Evolutionary conservation across 2,797 vertebrate species (phyloP).

Genomic region (Paramormyrops hopkinsi): DNA sequence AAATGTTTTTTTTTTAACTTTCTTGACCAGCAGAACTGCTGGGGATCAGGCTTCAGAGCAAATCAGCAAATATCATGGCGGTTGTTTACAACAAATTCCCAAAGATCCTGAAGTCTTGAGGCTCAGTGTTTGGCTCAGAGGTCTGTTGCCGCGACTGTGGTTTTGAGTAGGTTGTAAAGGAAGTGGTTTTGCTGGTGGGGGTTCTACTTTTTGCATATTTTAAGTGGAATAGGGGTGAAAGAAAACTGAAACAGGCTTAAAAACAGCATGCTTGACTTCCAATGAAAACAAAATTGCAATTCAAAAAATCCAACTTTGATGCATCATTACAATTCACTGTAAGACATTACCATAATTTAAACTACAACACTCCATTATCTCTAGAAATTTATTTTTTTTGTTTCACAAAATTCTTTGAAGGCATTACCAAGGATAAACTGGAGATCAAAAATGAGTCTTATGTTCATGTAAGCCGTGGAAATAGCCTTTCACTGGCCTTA

Average conservation of each 20-base stretch:
- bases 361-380: neutral
- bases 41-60: conserved; percentile 21
- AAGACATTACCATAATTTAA: neutral
- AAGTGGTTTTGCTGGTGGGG: conserved; percentile 64
- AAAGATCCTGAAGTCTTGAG: conserved; percentile 27
- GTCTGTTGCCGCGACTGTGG: conserved; percentile 41
- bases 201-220: conserved; percentile 43
- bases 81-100: conserved; percentile 43
- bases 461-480: conserved; percentile 33
- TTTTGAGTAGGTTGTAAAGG: conserved; percentile 52
- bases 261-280: conserved; percentile 62
- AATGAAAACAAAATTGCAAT: neutral
- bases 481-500: conserved; percentile 45
- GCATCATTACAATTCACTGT: neutral
- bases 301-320: neutral
- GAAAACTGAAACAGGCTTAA: conserved; percentile 34
- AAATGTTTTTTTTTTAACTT: neutral
- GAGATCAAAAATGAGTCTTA: conserved; percentile 33
- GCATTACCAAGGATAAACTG: conserved; percentile 29
- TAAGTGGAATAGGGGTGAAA: conserved; percentile 35
- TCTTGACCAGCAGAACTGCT: neutral
- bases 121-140: conserved; percentile 31
- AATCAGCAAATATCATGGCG: conserved; percentile 33
- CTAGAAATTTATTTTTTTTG: neutral
- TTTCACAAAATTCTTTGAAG: neutral